Evolutionary conservation across 1,140 invertebrate species (phyloP).

Genomic region (Bombus waltoni): DNA sequence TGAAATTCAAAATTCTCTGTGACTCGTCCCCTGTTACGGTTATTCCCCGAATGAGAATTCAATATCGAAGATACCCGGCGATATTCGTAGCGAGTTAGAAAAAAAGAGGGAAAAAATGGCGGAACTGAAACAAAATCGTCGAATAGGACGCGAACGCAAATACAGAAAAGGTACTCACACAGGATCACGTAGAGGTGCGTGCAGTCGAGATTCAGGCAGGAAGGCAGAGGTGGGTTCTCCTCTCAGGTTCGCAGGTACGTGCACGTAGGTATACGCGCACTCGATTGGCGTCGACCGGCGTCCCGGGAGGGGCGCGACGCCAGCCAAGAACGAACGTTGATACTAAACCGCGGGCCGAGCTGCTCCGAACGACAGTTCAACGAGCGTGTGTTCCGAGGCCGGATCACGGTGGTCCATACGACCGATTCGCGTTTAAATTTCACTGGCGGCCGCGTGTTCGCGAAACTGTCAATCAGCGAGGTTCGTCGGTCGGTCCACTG

Average conservation of each 20-base stretch:
- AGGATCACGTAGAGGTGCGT: slow-evolving; percentile 29
- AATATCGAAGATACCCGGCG: neutral
- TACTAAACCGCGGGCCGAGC: slow-evolving; percentile 76
- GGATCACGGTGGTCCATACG: slow-evolving; percentile 69
- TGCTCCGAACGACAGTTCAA: slow-evolving; percentile 77
- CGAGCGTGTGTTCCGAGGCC: slow-evolving; percentile 74
- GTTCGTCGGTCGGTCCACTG: neutral
- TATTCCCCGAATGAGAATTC: neutral
- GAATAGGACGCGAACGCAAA: neutral
- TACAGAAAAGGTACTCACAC: neutral
- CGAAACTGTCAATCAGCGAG: slow-evolving; percentile 26
- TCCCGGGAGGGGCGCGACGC: slow-evolving; percentile 75
- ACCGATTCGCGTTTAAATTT: slow-evolving; percentile 43
- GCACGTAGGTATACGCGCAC: slow-evolving; percentile 73
- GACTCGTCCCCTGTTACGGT: neutral
- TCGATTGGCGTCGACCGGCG: slow-evolving; percentile 77
- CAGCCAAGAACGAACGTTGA: slow-evolving; percentile 76
- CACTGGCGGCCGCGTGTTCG: slow-evolving; percentile 34
- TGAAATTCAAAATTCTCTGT: neutral
- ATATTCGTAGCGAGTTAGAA: neutral
- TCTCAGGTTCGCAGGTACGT: slow-evolving; percentile 62
- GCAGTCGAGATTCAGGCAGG: slow-evolving; percentile 56
- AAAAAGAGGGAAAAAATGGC: neutral
- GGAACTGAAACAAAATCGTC: neutral
- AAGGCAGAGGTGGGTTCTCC: slow-evolving; percentile 59